Percentiles rank a stretch among this genome's conserved stretches.
phyloP scores from a whole-genome alignment of 64 coral and sea anemone genomes.

The Dendronephthya gigantea region DNA sequence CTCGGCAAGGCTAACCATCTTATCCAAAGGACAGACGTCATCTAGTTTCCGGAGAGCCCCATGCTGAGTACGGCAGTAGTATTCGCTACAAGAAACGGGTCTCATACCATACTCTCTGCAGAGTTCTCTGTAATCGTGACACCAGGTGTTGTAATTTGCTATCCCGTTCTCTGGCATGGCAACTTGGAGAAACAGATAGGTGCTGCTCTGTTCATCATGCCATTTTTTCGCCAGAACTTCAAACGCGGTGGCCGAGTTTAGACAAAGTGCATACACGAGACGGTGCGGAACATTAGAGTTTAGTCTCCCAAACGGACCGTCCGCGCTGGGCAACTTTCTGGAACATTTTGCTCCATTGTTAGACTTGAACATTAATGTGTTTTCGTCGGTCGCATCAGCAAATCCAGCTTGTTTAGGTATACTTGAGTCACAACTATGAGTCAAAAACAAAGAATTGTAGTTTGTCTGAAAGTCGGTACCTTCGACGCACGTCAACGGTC shows the following conservation, averaged over 20 bases:
- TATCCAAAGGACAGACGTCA: background rate
- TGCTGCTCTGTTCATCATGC: background rate
- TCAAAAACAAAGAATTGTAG: constrained; percentile 27
- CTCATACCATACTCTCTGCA: constrained; percentile 28
- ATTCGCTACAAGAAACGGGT: background rate
- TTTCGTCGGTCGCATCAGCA: constrained; percentile 9
- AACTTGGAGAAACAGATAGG: constrained; percentile 14
- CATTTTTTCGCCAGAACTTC: constrained; percentile 3
- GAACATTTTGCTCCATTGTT: constrained; percentile 15
- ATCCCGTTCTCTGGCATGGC: background rate
- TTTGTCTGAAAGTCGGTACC: background rate
- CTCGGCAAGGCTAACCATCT: no score
- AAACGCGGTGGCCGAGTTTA: constrained; percentile 31
- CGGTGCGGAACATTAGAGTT: background rate
- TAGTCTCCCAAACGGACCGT: background rate
- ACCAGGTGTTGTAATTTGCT: constrained; percentile 42
- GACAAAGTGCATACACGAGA: constrained; percentile 23
- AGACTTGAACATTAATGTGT: constrained; percentile 20
- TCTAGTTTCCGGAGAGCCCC: background rate
- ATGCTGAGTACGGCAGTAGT: background rate
- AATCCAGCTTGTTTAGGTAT: constrained; percentile 27
- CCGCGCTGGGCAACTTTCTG: background rate
- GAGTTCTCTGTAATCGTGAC: constrained; percentile 22
- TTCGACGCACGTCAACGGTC: constrained; percentile 29
- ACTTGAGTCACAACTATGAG: constrained; percentile 8